Base-by-base conservation (phyloP, 1,140 invertebrate species). In the Anastrepha ludens region DNA sequence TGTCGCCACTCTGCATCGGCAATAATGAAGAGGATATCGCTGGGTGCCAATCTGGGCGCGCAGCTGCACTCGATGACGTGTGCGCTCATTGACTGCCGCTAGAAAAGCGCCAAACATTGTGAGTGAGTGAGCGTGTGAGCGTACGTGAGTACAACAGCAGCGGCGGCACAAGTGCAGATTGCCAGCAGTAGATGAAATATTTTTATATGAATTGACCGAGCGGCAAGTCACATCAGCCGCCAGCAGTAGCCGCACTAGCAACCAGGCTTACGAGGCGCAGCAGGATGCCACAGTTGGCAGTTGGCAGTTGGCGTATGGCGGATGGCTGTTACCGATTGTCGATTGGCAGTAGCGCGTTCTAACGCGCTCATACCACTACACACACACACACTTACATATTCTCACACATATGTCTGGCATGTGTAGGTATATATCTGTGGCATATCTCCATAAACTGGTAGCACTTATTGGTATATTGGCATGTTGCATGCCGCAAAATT, bases 151-250 rank as follows among this genome's bases (percentile, higher is more conserved):
- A 39, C 64, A 15, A 39, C 50, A 11, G 5, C 58, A 15, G 41
- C 55, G 50, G 62, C 62, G 70, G 87, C 91, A 91, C 91, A 92
- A 92, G 91, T 92, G 91, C 91, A 92, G 91, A 92, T 92, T 92
- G 90, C 90, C 88, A 92, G 89, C 90, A 92, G 92, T 91, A 92
- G 91, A 92, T 92, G 91, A 91, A 92, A 91, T 91, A 81, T 81
- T 81, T 58, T 91, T 91, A 91, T 91, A 92, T 92, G 91, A 91
- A 92, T 91, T 92, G 91, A 92, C 90, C 90, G 88, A 89, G 89
- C 89, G 87, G 86, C 88, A 90, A 90, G 90, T 89, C 91, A 65
- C 29, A 50, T 47, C 86, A 17, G 44, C 59, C 81, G 50, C 81
- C 55, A 59, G 55, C 9, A 85, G n/a, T n/a, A 59, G 9, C 17